Base-by-base conservation (phyloP, 2,888 invertebrate genomes). In the Yponomeuta evonymella region DNA sequence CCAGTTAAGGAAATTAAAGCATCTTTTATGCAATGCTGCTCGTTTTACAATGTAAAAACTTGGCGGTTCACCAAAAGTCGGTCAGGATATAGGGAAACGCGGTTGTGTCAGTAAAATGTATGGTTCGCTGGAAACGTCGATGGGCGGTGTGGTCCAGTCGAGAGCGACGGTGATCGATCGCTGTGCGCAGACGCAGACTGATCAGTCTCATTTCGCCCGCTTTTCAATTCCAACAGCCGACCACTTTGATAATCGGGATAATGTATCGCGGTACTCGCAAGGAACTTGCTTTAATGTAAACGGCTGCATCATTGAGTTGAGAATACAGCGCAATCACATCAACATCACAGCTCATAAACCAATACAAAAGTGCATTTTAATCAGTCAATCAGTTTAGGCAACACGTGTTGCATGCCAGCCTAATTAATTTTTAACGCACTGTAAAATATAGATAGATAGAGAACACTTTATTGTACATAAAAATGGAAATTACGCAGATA, bases 1-100 rank as follows among this genome's bases (percentile, higher is more conserved):
- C 72, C 65, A 70, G 71, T 72, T 72, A 72, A 63, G 67, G 51
- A 12, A 68, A 68, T 71, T 9, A 65, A 65, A 65, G 43, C 12
- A 65, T 65, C 2, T 11, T 65, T 65, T 33, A 15, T 58, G 15
- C 1, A 58, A 15, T 58, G 12, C 15, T 58, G 5, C 15, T 15
- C 15, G 51, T 58, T 58, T 58, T 12, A 58, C 51, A 3, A 58
- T 58, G 3, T 58, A 58, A 58, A 58, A 43, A 8, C 43, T 8
- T 43, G 43, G 9, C 6, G 1, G 43, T 8, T 43, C 43, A 8
- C 43, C 43, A 43, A 43, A 58, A 58, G 51, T 58, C 15, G 51
- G 51, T 15, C 51, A 58, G 12, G 51, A 58, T 58, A 15, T 58
- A 43, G 43, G 43, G 2, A 58, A 58, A 58, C 15, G 15, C 15